Evolutionary conservation across 1,140 invertebrate species (phyloP), one percentile per base, ranked within the genome.

Genomic region (Drosophila neocordata): DNA sequence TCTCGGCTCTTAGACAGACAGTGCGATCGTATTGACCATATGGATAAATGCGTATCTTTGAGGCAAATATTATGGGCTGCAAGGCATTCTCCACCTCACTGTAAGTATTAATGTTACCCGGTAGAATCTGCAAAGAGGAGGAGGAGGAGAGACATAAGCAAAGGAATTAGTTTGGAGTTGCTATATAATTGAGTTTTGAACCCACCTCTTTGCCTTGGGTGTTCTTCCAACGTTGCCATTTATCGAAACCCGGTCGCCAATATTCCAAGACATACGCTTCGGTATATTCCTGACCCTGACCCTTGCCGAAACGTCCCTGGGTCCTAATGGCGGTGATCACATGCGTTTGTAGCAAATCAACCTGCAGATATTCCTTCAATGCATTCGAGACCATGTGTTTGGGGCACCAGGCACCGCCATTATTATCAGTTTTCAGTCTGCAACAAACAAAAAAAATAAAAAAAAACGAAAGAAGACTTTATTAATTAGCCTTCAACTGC

Each of bases 331-430:
- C 95, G 7, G 96, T 97, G 76, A 99, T 94, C 57, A 97, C 94
- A 80, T 96, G 95, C 56, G 97, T 93, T 53, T 92, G 92, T 58
- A 94, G 94, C 38, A 99, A 92, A 89, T 98, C 95, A 56, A 99
- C 95, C 93, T 99, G 96, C 22, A 99, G 93, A 93, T 96, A 98
- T 92, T 99, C 98, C 31, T 95, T 95, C 1, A 95, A 94, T 63
- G 96, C 96, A 48, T 95, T 94, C n/a, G 96, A 96, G 56, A 99
- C 96, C 92, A 97, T 96, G 56, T 95, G 94, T 85, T 95, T 95
- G 3, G 98, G 98, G 93, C 98, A 99, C 98, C 98, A 99, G 0
- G 98, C 98, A 31, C 98, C 98, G 52, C 97, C 97, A 80, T 96
- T 96, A 77, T 95, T 95, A 92, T 99, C 97, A 77, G 95, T 95